Percentiles rank a stretch among this genome's conserved stretches.
Evolutionary conservation across 2,797 vertebrate species (phyloP).

Genomic region (Toxotes lorentzi): DNA sequence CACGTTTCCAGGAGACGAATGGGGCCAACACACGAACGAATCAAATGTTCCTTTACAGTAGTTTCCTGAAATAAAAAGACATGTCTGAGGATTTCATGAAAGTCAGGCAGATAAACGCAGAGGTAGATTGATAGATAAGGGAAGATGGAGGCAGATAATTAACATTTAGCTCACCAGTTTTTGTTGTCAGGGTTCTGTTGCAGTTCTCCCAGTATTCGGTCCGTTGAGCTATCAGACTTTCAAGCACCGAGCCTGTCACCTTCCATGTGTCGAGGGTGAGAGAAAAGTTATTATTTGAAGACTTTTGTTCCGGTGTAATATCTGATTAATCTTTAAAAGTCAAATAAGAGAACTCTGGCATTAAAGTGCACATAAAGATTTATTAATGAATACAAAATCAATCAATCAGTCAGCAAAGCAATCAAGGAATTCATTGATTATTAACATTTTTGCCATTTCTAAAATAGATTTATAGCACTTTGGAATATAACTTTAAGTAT

Average conservation of each 20-base stretch:
- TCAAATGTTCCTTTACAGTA: constrained; percentile 94
- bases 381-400: background rate
- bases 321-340: background rate
- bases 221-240: constrained; percentile 88
- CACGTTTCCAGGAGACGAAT: constrained; percentile 92
- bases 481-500: too few species aligned
- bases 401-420: background rate
- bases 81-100: background rate
- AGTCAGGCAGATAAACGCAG: background rate
- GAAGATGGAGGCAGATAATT: background rate
- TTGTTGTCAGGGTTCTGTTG: constrained; percentile 80
- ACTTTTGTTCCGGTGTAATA: fast-evolving
- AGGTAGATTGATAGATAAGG: too few species aligned
- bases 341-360: background rate
- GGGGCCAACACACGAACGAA: constrained; percentile 92
- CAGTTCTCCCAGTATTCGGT: constrained; percentile 90
- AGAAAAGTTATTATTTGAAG: background rate
- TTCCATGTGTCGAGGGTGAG: constrained; percentile 20
- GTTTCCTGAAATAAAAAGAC: constrained; percentile 80
- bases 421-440: background rate
- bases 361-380: background rate
- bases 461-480: too few species aligned
- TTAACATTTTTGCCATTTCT: background rate
- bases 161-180: constrained; percentile 84
- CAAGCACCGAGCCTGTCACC: constrained; percentile 87